Evolutionary conservation across 2,797 vertebrate species (phyloP), one percentile per base, ranked within the genome.

Genomic region (Helostoma temminkii): DNA sequence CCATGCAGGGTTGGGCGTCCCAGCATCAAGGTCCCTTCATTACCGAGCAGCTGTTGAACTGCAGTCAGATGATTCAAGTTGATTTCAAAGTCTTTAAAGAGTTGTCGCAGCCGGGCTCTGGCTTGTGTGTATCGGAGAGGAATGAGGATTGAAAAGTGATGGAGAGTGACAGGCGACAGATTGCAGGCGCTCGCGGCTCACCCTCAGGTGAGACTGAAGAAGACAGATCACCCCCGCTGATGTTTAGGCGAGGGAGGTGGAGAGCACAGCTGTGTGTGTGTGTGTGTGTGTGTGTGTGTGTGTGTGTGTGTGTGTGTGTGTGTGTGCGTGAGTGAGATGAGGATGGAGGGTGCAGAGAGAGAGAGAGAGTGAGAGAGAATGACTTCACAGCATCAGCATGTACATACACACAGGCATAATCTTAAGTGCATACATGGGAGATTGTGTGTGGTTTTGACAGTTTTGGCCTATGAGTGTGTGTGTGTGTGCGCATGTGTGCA

Each of bases 121-220:
- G 48, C 25, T 57, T 25, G 60, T 72, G 81, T 83, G 83, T 58
- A 80, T 81, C 59, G 19, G 76, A 83, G 83, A 64, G 80, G 73
- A 86, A 88, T 84, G 84, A 81, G 70, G 73, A 82, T 72, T 78
- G 84, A 84, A 66, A 83, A 71, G 78, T 88, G 88, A 93, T 92
- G 72, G 53, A 86, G 84, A 89, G 80, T 87, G 91, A 93, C 90
- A 93, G 88, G 30, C 58, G 80, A 90, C 91, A 93, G 90, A 91
- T 86, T 91, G 89, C 65, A 11, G 10, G 26, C 18, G 75, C 91
- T 81, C 3, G 25, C 61, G 73, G 86, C 83, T 82, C 78, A 9
- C 72, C 91, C 90, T 85, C 80, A 88, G 89, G 91, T 93, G 84
- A 88, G 80, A 82, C 71, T 57, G 64, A 63, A 42, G 65, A 86